Evolutionary conservation across 2,888 invertebrate genomes (phyloP).

Genomic region (Alcis repandata): DNA sequence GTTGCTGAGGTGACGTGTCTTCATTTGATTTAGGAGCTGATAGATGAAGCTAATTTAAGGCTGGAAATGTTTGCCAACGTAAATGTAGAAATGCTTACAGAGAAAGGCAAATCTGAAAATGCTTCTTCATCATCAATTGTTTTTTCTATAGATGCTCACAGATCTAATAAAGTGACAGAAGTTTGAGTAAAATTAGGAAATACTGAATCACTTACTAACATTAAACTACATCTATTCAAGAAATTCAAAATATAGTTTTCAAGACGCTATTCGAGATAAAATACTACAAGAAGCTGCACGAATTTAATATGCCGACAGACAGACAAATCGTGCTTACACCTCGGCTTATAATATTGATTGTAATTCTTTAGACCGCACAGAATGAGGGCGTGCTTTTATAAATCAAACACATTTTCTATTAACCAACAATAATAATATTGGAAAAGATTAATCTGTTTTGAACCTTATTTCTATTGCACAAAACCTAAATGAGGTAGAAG

Average conservation of each 20-base stretch:
- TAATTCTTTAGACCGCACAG: slow-evolving; percentile 51
- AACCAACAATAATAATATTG: slow-evolving; percentile 37
- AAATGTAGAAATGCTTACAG: too few relatives aligned
- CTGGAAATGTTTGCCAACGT: too few relatives aligned
- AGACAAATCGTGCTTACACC: slow-evolving; percentile 53
- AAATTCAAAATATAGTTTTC: slow-evolving; percentile 9
- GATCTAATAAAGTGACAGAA: too few relatives aligned
- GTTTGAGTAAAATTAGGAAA: too few relatives aligned
- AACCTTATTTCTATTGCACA: slow-evolving; percentile 5
- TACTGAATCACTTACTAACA: background rate
- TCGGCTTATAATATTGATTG: slow-evolving; percentile 45
- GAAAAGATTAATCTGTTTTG: slow-evolving; percentile 11
- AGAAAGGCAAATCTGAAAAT: too few relatives aligned
- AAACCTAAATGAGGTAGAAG: slow-evolving; percentile 18
- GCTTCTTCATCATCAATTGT: too few relatives aligned
- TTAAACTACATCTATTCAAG: background rate
- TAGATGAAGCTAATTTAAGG: too few relatives aligned
- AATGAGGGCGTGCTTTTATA: slow-evolving; percentile 53
- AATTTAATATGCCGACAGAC: slow-evolving; percentile 43
- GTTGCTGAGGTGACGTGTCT: slow-evolving; percentile 25
- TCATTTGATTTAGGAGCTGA: slow-evolving; percentile 10
- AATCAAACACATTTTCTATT: slow-evolving; percentile 62
- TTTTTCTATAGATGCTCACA: too few relatives aligned
- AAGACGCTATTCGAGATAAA: slow-evolving; percentile 1
- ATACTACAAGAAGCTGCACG: slow-evolving; percentile 5